Base-by-base conservation (phyloP, 1,140 invertebrate genomes). In the Stenopsyche tienmushanensis region DNA sequence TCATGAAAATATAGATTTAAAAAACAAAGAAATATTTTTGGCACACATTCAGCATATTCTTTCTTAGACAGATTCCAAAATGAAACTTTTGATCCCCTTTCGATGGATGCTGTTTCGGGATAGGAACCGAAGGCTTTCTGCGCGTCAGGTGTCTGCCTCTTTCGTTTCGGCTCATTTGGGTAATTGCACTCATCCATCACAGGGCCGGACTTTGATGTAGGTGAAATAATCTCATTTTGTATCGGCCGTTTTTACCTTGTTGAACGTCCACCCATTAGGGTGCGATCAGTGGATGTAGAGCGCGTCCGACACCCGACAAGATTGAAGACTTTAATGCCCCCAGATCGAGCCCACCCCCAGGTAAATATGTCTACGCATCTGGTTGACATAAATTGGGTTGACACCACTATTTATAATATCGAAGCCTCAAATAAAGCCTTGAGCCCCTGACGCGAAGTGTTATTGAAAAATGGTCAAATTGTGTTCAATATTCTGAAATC, bases 211-310 rank as follows among this genome's bases (percentile, higher is more conserved):
- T 66, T 66, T 70, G 67, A 70, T 70, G 67, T 58, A 70, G 67
- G 67, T 70, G 67, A 63, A 70, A 70, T 70, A 70, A 70, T 70
- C 67, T 70, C 67, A 70, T 70, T 70, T 70, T 66, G 64, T 70
- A 70, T 70, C 67, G 64, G 58, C 54, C 64, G 64, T 70, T 70
- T 70, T 70, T 70, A 66, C 64, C 60, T 70, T 64, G 66, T 68
- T 25, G 25, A 23, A 58, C 34, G 52, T 41, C 52, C 57, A 17
- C 3, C 65, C 58, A 66, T 64, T 64, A 65, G 53, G 41, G 54
- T 34, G 18, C 44, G 42, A 65, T 65, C 53, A 26, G 53, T 39
- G 34, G 29, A 41, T 24, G 25, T 25, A 26, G 7, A 24, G 3
- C 1, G 52, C 24, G 3, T 57, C 17, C 17, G 25, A 50, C 21